Evolutionary conservation across 2,888 invertebrate species (phyloP), one percentile per base, ranked within the genome.

Genomic region (Omphaloscelis lunosa): DNA sequence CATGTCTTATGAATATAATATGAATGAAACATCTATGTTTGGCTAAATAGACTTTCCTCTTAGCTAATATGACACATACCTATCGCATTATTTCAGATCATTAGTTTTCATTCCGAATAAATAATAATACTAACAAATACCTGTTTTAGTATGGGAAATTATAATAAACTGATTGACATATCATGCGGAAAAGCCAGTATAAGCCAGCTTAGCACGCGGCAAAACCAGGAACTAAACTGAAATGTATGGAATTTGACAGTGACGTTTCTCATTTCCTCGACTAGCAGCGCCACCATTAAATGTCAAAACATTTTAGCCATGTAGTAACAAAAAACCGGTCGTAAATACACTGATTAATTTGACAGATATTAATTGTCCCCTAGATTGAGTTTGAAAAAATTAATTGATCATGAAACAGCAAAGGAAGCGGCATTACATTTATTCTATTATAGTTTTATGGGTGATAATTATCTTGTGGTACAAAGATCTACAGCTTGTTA

Each of bases 321-420:
- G 9, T 0, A 9, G 0, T 29, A 41, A 66, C 27, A 83, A 75
- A 82, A 78, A 72, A 53, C n/a, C n/a, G 23, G 23, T 82, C 41
- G 70, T 83, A 71, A 68, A 77, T 74, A 77, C 29, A 41, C 27
- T 75, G 86, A 86, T 82, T 78, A 77, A 81, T 82, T 84, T 88
- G 87, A 80, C 78, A 82, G 80, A 79, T 83, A 80, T 84, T 83
- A 75, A 86, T 83, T 84, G 72, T 79, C 75, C 67, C 51, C n/a
- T 41, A 75, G 58, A 88, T 69, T 75, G 56, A 73, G 29, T 71
- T 27, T 39, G 53, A 71, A 82, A 85, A 81, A 72, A 66, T 1
- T 29, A n/a, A 82, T 74, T 66, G 68, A 69, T 72, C 51, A 20
- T 58, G 58, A 51, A 72, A 73, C 39, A 72, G 63, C 34, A 69